Evolutionary conservation across 2,888 invertebrate genomes (phyloP).

Genomic region (Conus canariensis): DNA sequence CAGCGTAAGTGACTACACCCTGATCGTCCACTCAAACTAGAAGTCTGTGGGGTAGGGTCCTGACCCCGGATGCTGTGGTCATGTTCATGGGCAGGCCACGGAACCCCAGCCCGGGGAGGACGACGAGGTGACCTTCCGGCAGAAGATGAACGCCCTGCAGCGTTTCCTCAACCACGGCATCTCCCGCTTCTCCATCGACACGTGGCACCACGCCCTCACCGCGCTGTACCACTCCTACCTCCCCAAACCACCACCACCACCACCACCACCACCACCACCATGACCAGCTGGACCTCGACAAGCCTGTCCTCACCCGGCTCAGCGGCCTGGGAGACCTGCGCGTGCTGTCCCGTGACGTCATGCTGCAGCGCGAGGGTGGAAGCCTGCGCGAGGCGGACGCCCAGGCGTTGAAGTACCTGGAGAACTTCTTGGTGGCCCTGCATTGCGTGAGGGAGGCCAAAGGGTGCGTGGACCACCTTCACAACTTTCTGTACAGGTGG

Average conservation of each 20-base stretch:
- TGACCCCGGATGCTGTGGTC: too few relatives aligned
- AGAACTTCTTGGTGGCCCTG: conserved; percentile 43
- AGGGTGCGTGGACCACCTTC: neutral
- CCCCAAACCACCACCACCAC: neutral
- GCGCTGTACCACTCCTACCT: conserved; percentile 25
- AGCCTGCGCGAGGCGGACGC: conserved; percentile 30
- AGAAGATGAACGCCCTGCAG: conserved; percentile 41
- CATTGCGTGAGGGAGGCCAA: conserved; percentile 45
- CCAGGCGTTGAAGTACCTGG: conserved; percentile 39
- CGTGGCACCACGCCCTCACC: conserved; percentile 38
- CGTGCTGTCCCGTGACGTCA: conserved; percentile 32
- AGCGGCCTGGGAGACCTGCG: conserved; percentile 30
- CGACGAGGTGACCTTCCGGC: conserved; percentile 39
- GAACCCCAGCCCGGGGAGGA: neutral
- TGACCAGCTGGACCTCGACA: neutral
- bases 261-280: neutral
- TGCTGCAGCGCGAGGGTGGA: conserved; percentile 33
- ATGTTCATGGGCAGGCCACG: neutral
- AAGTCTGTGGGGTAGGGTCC: too few relatives aligned
- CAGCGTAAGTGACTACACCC: too few relatives aligned
- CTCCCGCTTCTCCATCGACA: conserved; percentile 47
- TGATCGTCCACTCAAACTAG: too few relatives aligned
- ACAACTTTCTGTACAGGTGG: conserved; percentile 6
- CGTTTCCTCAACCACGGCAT: conserved; percentile 47
- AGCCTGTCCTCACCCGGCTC: conserved; percentile 1